Evolutionary conservation across 2,113 vertebrate genomes (phyloP).

Genomic region (Clarias magur): DNA sequence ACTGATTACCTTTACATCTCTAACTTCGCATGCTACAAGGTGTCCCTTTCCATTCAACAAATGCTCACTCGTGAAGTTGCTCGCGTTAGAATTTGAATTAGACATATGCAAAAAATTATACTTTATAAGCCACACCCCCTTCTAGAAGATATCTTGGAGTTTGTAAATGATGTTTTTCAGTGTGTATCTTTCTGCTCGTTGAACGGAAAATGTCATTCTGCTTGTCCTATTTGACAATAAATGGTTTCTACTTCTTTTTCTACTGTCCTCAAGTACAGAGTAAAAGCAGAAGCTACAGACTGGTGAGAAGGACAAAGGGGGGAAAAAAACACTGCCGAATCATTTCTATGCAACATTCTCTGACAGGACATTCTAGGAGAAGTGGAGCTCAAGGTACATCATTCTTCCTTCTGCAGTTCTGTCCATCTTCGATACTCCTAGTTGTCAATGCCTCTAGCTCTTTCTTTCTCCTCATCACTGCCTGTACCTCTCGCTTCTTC

Average conservation of each 20-base stretch:
- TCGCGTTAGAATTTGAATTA: not conserved
- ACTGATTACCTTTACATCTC: not conserved
- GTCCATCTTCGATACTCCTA: not conserved
- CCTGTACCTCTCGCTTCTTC: not conserved
- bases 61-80: not conserved
- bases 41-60: not conserved
- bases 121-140: not conserved
- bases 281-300: conserved; percentile 1
- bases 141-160: not conserved
- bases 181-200: not conserved
- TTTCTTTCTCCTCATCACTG: not conserved
- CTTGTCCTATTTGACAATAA: not conserved
- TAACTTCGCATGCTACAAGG: not conserved
- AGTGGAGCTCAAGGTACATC: conserved; percentile 8
- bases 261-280: not conserved
- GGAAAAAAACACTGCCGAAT: not conserved
- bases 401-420: not conserved
- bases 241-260: not conserved
- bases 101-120: not conserved
- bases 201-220: not conserved
- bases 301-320: not conserved
- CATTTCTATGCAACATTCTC: not conserved
- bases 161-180: not conserved
- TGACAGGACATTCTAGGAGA: not conserved
- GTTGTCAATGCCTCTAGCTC: not conserved